Evolutionary conservation across 2,888 invertebrate genomes (phyloP).

Genomic region (Tortrix viridana): DNA sequence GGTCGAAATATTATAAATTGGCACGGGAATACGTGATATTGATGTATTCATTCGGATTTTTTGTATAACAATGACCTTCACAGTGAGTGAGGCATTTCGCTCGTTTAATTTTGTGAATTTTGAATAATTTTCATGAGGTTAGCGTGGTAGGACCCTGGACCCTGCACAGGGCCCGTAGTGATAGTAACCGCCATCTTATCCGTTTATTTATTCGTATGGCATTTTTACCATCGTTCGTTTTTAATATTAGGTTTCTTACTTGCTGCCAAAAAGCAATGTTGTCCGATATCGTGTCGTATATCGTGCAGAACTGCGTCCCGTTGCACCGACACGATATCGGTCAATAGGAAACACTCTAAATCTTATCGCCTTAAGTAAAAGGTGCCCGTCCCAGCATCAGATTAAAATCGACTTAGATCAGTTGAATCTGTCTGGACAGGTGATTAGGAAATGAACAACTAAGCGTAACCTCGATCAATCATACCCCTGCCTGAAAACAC

Average conservation of each 20-base stretch:
- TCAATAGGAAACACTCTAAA: too few relatives aligned
- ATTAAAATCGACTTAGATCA: conserved; percentile 25
- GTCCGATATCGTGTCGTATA: too few relatives aligned
- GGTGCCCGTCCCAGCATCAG: conserved; percentile 11
- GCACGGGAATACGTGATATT: conserved; percentile 36
- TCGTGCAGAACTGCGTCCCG: too few relatives aligned
- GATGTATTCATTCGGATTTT: conserved; percentile 20
- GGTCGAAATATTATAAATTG: conserved; percentile 35
- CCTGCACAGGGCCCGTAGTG: neutral
- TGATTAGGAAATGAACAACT: conserved; percentile 35
- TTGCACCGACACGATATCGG: too few relatives aligned
- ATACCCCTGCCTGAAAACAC: conserved; percentile 17
- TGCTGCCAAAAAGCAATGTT: too few relatives aligned
- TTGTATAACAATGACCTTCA: conserved; percentile 13
- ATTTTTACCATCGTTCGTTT: too few relatives aligned
- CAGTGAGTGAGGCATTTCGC: neutral
- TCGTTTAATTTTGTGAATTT: neutral
- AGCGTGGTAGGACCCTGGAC: neutral
- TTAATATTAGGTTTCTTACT: too few relatives aligned
- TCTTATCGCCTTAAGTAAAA: neutral
- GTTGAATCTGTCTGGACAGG: conserved; percentile 30
- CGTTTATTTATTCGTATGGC: too few relatives aligned
- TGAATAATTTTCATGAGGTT: too few relatives aligned
- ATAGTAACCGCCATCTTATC: too few relatives aligned
- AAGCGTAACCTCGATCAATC: conserved; percentile 34